phyloP scores from a whole-genome alignment of 2,113 vertebrate species.

The Amazona vittata region DNA sequence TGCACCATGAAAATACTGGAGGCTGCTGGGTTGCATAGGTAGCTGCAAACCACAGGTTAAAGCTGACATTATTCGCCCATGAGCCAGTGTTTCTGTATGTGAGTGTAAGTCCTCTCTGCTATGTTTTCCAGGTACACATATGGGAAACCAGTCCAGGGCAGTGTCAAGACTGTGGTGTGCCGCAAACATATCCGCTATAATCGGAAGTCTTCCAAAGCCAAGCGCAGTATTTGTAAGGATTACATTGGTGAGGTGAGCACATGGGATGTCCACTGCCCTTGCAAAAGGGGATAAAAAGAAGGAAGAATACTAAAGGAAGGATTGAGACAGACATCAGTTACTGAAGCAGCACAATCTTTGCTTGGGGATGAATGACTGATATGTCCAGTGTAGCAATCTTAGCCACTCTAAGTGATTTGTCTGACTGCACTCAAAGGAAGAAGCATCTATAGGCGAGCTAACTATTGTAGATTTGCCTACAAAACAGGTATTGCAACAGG shows the following conservation, averaged over 20 bases:
- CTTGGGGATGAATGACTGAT: background rate
- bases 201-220: background rate
- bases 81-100: background rate
- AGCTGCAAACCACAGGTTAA: background rate
- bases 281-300: background rate
- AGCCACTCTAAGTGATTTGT: background rate
- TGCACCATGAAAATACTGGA: background rate
- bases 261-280: background rate
- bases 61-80: background rate
- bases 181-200: background rate
- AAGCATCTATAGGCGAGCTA: background rate
- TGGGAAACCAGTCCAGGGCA: constrained; percentile 26
- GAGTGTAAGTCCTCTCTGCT: background rate
- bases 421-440: background rate
- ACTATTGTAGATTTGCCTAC: background rate
- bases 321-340: background rate
- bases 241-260: constrained; percentile 40
- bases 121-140: constrained; percentile 42
- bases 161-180: constrained; percentile 29
- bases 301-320: background rate
- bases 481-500: background rate
- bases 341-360: background rate
- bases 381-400: too few species aligned
- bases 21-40: background rate
- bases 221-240: constrained; percentile 6